These are phyloP conservation scores for Lobophora halterata DNA, from an alignment of 2,888 invertebrate species.

Conservation along the genomic window DNA sequence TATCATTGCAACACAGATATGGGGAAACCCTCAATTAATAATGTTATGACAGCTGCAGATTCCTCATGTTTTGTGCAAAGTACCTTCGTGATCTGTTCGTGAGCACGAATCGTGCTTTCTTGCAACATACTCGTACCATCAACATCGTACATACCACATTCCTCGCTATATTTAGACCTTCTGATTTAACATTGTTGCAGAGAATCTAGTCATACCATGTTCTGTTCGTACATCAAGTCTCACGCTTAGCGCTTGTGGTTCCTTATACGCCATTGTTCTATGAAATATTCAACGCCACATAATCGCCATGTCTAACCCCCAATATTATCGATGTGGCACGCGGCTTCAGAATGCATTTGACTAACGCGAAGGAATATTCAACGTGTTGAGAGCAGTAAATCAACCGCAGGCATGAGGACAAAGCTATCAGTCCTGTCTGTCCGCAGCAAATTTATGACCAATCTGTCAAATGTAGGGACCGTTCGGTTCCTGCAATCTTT, in stretches of 20 bases:
- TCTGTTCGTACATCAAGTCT: constrained; percentile 22
- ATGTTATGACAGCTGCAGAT: constrained; percentile 27
- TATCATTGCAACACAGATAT: constrained; percentile 15
- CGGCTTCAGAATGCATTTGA: constrained; percentile 43
- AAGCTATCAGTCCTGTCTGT: constrained; percentile 42
- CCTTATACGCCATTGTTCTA: constrained; percentile 26
- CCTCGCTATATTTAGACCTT: constrained; percentile 32
- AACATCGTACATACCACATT: too few relatives aligned
- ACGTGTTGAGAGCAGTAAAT: constrained; percentile 43
- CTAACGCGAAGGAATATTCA: constrained; percentile 48
- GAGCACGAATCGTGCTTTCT: constrained; percentile 31
- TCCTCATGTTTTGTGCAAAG: constrained; percentile 24
- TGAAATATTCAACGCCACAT: constrained; percentile 22
- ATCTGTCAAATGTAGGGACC: constrained; percentile 61
- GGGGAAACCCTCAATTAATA: constrained; percentile 27
- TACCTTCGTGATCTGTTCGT: constrained; percentile 29
- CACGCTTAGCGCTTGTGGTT: constrained; percentile 26
- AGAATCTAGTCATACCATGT: constrained; percentile 25
- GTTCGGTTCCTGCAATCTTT: constrained; percentile 68
- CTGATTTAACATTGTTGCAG: constrained; percentile 31
- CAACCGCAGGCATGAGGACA: constrained; percentile 45
- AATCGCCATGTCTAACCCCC: constrained; percentile 15
- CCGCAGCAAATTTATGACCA: constrained; percentile 53
- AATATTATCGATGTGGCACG: constrained; percentile 34
- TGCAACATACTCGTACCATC: too few relatives aligned